Conservation (phyloP, 2,888 invertebrate species). For the Dasypogon diadema region DNA sequence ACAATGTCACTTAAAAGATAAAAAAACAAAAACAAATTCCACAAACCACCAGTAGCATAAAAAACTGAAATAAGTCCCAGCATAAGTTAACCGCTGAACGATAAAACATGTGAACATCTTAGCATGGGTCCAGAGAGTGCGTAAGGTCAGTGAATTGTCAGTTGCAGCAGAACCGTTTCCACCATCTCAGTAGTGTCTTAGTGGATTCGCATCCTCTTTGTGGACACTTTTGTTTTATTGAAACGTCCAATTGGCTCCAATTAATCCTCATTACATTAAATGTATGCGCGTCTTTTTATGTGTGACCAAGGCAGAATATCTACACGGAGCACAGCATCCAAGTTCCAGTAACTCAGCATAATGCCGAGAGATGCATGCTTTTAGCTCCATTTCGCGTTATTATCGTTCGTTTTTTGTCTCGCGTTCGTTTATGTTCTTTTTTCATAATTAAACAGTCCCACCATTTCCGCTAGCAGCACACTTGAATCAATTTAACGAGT, state of each 20-base stretch:
- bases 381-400: constrained; percentile 11
- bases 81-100: not conserved
- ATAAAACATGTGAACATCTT: constrained; percentile 26
- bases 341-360: not conserved
- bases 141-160: constrained; percentile 51
- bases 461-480: constrained; percentile 42
- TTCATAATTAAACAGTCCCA: constrained; percentile 41
- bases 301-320: constrained; percentile 12
- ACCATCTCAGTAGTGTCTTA: constrained; percentile 7
- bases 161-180: not conserved
- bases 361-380: constrained; percentile 22
- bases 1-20: no score
- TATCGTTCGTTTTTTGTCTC: constrained; percentile 34
- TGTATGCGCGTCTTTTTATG: constrained; percentile 43
- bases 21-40: no score
- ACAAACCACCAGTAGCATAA: no score
- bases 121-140: constrained; percentile 45
- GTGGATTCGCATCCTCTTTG: constrained; percentile 52
- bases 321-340: not conserved
- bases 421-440: constrained; percentile 25
- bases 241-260: constrained; percentile 54
- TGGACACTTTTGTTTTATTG: constrained; percentile 54
- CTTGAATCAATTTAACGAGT: constrained; percentile 45
- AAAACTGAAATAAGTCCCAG: no score
- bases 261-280: constrained; percentile 53